These are phyloP conservation scores for Heliconius congener DNA, from an alignment of 1,140 invertebrate genomes.

Conservation along the genomic window DNA sequence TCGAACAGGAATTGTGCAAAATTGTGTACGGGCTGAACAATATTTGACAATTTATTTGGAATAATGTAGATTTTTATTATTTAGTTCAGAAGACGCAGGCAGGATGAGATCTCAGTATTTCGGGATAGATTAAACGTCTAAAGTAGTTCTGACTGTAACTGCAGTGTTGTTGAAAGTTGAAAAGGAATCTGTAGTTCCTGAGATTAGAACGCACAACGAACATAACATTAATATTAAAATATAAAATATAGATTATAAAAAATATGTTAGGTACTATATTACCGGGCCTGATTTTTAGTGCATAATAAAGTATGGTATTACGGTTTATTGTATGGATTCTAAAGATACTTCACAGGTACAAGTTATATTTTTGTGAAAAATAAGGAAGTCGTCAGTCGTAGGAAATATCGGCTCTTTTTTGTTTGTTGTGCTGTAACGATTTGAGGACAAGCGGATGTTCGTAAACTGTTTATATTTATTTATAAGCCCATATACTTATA, in stretches of 20 bases:
- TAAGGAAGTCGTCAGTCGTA: slow-evolving; percentile 22
- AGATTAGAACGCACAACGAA: too few relatives aligned
- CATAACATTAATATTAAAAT: too few relatives aligned
- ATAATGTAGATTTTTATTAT: not conserved
- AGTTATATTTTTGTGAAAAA: slow-evolving; percentile 11
- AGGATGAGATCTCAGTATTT: not conserved
- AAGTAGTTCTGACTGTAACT: too few relatives aligned
- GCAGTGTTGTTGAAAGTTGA: too few relatives aligned
- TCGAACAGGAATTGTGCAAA: slow-evolving; percentile 33
- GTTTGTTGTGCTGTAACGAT: slow-evolving; percentile 16
- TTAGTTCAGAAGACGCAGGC: not conserved
- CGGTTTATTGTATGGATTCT: not conserved
- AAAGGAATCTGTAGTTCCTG: too few relatives aligned
- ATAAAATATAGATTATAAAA: too few relatives aligned
- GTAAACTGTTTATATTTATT: not conserved
- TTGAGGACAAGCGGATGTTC: slow-evolving; percentile 11
- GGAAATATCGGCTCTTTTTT: slow-evolving; percentile 24
- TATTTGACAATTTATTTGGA: slow-evolving; percentile 5
- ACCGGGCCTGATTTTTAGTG: not conserved
- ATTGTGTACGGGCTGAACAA: not conserved
- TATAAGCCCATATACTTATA: too few relatives aligned
- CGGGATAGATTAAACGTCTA: too few relatives aligned
- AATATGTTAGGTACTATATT: too few relatives aligned
- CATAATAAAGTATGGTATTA: not conserved
- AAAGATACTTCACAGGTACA: not conserved